Evolutionary conservation across 2,113 vertebrate genomes (phyloP).

Genomic region (Callorhinus ursinus): DNA sequence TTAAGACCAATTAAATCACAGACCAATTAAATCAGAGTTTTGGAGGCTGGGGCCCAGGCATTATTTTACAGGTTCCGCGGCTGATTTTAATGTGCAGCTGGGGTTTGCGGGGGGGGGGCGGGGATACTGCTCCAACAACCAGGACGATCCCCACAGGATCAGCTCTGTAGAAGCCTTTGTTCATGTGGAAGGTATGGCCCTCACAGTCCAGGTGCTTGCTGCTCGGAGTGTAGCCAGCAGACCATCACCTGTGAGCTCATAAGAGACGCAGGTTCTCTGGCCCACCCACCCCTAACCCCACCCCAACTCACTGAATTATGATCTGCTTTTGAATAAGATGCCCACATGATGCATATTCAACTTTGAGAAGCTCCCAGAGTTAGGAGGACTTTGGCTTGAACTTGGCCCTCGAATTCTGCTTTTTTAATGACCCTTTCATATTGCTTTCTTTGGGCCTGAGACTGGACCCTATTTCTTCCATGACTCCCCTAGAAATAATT

Average conservation of each 20-base stretch:
- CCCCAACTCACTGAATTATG: background rate
- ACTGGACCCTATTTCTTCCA: background rate
- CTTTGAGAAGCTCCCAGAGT: background rate
- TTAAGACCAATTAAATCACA: background rate
- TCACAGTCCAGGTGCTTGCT: background rate
- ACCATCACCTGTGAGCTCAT: background rate
- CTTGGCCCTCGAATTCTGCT: background rate
- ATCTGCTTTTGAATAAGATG: background rate
- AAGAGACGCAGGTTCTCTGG: background rate
- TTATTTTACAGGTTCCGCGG: background rate
- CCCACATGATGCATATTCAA: background rate
- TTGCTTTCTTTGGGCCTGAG: background rate
- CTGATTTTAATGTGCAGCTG: background rate
- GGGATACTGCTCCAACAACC: accelerated
- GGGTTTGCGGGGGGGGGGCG: background rate
- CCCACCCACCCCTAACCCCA: accelerated
- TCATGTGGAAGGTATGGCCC: accelerated
- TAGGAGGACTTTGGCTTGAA: background rate
- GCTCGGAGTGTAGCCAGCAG: no score
- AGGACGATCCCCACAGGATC: background rate
- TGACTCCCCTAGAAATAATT: background rate
- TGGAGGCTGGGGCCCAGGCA: no score
- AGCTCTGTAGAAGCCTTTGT: background rate
- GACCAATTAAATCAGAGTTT: background rate
- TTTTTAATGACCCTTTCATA: background rate